phyloP scores from a whole-genome alignment of 2,888 invertebrate genomes.

The Eulithis prunata region DNA sequence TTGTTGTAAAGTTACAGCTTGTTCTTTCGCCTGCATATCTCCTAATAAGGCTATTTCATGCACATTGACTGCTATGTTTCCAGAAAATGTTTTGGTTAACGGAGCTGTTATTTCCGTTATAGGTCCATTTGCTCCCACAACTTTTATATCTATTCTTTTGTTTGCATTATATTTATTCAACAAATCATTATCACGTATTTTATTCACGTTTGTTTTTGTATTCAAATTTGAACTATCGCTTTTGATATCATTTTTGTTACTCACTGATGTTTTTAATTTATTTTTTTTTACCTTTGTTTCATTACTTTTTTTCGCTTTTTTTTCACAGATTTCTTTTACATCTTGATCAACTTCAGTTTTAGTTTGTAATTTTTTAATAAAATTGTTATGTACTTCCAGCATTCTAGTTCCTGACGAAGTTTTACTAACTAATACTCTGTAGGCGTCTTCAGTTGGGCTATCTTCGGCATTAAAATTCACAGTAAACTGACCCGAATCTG shows the following conservation, averaged over 20 bases:
- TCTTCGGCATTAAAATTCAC: slow-evolving; percentile 46
- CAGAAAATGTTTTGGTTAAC: slow-evolving; percentile 49
- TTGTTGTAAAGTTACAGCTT: slow-evolving; percentile 45
- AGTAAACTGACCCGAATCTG: slow-evolving; percentile 47
- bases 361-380: slow-evolving; percentile 36
- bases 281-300: neutral
- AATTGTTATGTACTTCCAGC: slow-evolving; percentile 47
- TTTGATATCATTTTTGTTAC: neutral
- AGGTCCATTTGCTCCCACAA: slow-evolving; percentile 42
- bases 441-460: slow-evolving; percentile 23
- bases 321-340: slow-evolving; percentile 2
- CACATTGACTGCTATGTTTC: slow-evolving; percentile 47
- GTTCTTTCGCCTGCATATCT: slow-evolving; percentile 39
- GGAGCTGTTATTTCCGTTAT: slow-evolving; percentile 37
- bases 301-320: slow-evolving; percentile 1
- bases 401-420: slow-evolving; percentile 47
- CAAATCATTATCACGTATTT: slow-evolving; percentile 29
- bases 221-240: neutral
- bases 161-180: slow-evolving; percentile 27
- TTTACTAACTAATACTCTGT: slow-evolving; percentile 42
- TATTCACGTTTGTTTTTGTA: neutral
- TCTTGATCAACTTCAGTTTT: slow-evolving; percentile 16
- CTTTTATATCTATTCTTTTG: slow-evolving; percentile 33
- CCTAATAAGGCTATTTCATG: slow-evolving; percentile 37
- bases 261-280: neutral